phyloP scores from a whole-genome alignment of 2,888 invertebrate species.

The Baronia brevicornis region DNA sequence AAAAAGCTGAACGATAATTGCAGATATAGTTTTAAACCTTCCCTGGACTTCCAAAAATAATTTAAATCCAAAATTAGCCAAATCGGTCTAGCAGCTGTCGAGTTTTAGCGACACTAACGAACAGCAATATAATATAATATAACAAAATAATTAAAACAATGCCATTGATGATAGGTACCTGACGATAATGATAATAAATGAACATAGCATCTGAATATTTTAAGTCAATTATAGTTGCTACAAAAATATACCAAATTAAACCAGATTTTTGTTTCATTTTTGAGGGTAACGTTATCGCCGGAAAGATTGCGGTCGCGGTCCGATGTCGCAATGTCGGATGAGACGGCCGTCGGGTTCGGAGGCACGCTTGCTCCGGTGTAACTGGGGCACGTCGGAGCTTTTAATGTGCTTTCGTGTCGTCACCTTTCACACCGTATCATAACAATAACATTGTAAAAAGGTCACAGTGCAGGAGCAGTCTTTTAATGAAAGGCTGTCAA shows the following conservation, averaged over 20 bases:
- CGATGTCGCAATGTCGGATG: constrained; percentile 14
- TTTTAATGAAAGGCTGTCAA: constrained; percentile 7
- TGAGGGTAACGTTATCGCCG: constrained; percentile 4
- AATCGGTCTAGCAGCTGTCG: too few relatives aligned
- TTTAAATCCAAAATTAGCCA: too few relatives aligned
- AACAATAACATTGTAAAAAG: constrained; percentile 14
- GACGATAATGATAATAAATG: too few relatives aligned
- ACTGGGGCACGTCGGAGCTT: constrained; percentile 23
- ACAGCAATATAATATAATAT: too few relatives aligned
- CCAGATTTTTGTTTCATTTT: constrained; percentile 10
- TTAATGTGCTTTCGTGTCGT: constrained; percentile 19
- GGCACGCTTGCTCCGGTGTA: constrained; percentile 15
- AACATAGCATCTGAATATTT: too few relatives aligned
- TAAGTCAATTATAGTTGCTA: too few relatives aligned
- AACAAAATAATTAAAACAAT: too few relatives aligned
- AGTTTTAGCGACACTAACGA: too few relatives aligned
- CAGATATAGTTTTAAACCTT: too few relatives aligned
- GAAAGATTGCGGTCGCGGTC: constrained; percentile 11
- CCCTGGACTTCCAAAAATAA: too few relatives aligned
- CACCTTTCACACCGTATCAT: constrained; percentile 22
- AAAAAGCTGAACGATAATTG: too few relatives aligned
- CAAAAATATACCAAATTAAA: constrained; percentile 4
- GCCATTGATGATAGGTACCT: too few relatives aligned
- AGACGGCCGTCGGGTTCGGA: constrained; percentile 7
- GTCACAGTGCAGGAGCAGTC: constrained; percentile 5